A percentile compares a stretch with the other conserved stretches of the same genome.
Conservation (phyloP, 2,113 vertebrate species). For the Syngnathus typhle region DNA sequence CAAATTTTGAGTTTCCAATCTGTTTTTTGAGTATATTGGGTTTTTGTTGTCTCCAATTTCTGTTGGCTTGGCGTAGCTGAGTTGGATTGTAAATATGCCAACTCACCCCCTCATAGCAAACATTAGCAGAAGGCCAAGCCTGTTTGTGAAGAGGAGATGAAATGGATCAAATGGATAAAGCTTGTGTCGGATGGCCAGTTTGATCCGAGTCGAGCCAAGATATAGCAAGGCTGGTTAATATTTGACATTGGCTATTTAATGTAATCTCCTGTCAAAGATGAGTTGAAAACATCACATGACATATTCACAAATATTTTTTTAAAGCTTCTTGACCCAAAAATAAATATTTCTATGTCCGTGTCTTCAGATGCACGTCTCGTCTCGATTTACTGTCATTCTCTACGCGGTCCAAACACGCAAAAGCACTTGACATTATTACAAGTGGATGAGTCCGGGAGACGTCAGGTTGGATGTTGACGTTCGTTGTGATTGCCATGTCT, state of each 20-base stretch:
- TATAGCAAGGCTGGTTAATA: slow-evolving; percentile 19
- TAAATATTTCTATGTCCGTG: not conserved
- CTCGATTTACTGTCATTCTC: not conserved
- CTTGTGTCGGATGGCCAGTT: slow-evolving; percentile 35
- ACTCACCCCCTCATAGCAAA: slow-evolving; percentile 35
- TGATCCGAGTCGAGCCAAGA: slow-evolving; percentile 28
- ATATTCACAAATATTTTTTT: not conserved
- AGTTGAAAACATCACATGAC: not conserved
- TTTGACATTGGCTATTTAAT: slow-evolving; percentile 21
- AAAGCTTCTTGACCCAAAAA: not conserved
- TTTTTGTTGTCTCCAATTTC: slow-evolving; percentile 11
- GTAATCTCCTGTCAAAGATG: not conserved
- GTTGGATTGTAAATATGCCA: slow-evolving; percentile 29
- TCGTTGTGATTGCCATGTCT: slow-evolving; percentile 23
- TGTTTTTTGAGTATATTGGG: not conserved
- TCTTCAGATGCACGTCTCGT: not conserved
- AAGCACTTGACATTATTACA: slow-evolving; percentile 23
- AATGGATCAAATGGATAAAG: slow-evolving; percentile 43
- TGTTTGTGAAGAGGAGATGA: slow-evolving; percentile 14
- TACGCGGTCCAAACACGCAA: not conserved
- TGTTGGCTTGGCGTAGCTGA: slow-evolving; percentile 29
- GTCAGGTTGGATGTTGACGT: slow-evolving; percentile 9
- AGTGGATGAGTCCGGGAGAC: slow-evolving; percentile 18
- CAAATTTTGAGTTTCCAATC: not conserved
- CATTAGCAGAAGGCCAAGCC: slow-evolving; percentile 32